Evolutionary conservation across 35 echinoderm and acorn worm genomes (phyloP), one percentile per base, ranked within the genome.

Genomic region (Hemicentrotus pulcherrimus): DNA sequence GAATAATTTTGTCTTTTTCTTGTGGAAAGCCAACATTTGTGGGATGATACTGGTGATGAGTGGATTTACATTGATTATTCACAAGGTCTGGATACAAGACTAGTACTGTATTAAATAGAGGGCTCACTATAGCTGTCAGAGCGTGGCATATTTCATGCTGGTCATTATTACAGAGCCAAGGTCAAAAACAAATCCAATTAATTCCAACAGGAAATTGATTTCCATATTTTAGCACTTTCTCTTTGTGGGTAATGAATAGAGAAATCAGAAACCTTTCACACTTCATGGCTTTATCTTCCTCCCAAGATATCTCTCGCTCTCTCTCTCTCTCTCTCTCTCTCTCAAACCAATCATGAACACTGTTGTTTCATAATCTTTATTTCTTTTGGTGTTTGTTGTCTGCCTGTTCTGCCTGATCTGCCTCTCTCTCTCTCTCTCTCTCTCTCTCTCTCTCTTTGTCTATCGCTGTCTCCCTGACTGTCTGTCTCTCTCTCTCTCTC

Each of bases 191-290:
- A 78, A 28, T 28, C 19, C 65, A 78, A 78, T 78, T 78, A 78
- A 78, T 78, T 78, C 65, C 19, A 78, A 78, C 65, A 78, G 65
- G 65, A 78, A 78, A 78, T 78, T 78, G 65, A 78, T 78, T 78
- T 78, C 65, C 65, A 78, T 78, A 28, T n/a, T 78, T 28, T 6
- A 30, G 7, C 28, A 28, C 22, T n/a, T 28, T n/a, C 65, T 78
- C 22, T n/a, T 28, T 78, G 65, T n/a, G 0, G 65, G 15, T 78
- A 78, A 78, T 78, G 65, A 78, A 78, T 18, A 78, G 3, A 78
- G 22, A 78, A 78, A 19, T 78, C 65, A n/a, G 8, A 22, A 78
- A 5, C 61, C 18, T 8, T 28, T 22, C 4, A 28, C 0, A 15
- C 24, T 15, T n/a, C 22, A 11, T 59, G 52, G 52, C 14, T 15